phyloP scores from a whole-genome alignment of 1,140 invertebrate species.

The Drosophila pachea region DNA sequence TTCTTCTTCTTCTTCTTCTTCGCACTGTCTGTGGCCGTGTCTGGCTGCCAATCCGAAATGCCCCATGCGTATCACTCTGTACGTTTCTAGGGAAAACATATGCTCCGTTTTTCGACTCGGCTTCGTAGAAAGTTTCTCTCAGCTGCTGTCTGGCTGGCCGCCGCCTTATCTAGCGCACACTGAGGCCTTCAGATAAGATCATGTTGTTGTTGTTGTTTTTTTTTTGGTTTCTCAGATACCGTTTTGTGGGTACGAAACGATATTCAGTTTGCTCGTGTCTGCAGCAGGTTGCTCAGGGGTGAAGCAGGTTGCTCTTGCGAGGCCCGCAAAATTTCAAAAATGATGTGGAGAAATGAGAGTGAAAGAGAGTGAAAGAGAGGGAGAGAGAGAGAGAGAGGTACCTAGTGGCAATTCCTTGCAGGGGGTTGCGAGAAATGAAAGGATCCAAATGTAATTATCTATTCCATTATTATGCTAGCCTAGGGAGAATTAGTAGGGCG shows the following conservation, averaged over 20 bases:
- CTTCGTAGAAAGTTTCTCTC: conserved; percentile 41
- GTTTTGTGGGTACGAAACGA: conserved; percentile 9
- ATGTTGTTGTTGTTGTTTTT: neutral
- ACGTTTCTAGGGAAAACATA: conserved; percentile 70
- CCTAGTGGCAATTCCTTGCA: too few relatives aligned
- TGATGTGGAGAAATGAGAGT: too few relatives aligned
- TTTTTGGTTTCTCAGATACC: conserved; percentile 5
- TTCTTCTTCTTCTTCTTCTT: conserved; percentile 27
- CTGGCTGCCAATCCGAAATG: conserved; percentile 35
- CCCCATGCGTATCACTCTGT: conserved; percentile 39
- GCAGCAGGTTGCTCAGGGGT: neutral
- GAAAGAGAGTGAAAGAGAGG: too few relatives aligned
- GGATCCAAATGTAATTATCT: too few relatives aligned
- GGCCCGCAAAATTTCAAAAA: conserved; percentile 5
- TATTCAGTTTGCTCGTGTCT: neutral
- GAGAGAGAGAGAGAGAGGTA: too few relatives aligned
- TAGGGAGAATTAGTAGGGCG: too few relatives aligned
- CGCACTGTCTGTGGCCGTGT: conserved; percentile 10
- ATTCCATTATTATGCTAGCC: too few relatives aligned
- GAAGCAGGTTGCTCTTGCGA: neutral
- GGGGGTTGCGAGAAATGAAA: too few relatives aligned
- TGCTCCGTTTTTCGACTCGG: conserved; percentile 51
- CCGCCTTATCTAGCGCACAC: conserved; percentile 41
- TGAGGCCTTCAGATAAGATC: conserved; percentile 50
- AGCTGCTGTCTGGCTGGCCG: conserved; percentile 10